These are phyloP conservation scores for Drosophila bunnanda DNA, from an alignment of 2,888 invertebrate genomes.

Conservation along the genomic window DNA sequence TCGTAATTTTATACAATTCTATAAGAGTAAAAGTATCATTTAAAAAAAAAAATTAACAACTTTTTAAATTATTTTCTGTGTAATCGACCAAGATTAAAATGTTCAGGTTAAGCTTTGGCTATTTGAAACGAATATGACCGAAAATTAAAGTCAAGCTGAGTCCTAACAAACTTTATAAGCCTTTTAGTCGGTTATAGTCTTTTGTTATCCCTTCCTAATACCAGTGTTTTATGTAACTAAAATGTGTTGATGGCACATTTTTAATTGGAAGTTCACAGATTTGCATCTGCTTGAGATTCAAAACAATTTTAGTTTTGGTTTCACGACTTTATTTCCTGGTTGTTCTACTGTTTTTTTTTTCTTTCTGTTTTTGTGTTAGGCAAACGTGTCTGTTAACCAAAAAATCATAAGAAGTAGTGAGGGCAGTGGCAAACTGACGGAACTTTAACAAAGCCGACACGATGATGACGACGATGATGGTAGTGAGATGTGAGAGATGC, in stretches of 20 bases:
- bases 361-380: neutral
- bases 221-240: constrained; percentile 11
- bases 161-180: constrained; percentile 12
- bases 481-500: constrained; percentile 20
- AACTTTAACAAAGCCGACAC: constrained; percentile 41
- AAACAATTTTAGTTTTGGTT: constrained; percentile 40
- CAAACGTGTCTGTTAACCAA: constrained; percentile 49
- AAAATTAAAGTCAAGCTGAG: constrained; percentile 21
- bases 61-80: neutral
- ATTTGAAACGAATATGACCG: constrained; percentile 5
- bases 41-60: no score
- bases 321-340: neutral
- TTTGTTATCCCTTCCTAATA: constrained; percentile 10
- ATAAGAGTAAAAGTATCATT: no score
- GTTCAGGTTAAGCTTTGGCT: neutral
- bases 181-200: constrained; percentile 21
- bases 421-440: constrained; percentile 7
- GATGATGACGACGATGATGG: constrained; percentile 18
- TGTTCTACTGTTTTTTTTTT: neutral
- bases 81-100: neutral
- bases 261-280: constrained; percentile 34
- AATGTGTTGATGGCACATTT: constrained; percentile 30
- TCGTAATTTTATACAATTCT: neutral
- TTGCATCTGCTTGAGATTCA: constrained; percentile 11
- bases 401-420: constrained; percentile 21